A percentile compares a stretch with the other conserved stretches of the same genome.
Evolutionary conservation across 1,140 invertebrate genomes (phyloP).

Genomic region (Himalopsyche phryganea): DNA sequence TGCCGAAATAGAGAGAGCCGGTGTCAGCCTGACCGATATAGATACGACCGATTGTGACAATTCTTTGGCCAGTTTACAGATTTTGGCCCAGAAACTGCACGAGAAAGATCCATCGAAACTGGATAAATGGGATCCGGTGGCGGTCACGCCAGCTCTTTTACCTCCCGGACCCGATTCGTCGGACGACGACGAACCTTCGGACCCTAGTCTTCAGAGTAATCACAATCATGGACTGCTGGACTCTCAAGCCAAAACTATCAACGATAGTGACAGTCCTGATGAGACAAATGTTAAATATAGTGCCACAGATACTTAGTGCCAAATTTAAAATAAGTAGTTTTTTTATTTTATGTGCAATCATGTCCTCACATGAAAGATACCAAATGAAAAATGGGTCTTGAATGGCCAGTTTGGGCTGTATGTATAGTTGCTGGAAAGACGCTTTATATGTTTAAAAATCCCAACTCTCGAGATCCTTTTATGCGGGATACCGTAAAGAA

Average conservation of each 20-base stretch:
- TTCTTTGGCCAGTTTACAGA: slow-evolving; percentile 78
- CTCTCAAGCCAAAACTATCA: slow-evolving; percentile 45
- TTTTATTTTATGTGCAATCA: slow-evolving; percentile 32
- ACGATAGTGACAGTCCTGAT: slow-evolving; percentile 45
- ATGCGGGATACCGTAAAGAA: neutral
- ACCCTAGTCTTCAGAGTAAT: slow-evolving; percentile 36
- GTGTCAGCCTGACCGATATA: slow-evolving; percentile 87
- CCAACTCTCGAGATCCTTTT: neutral
- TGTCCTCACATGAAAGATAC: slow-evolving; percentile 19
- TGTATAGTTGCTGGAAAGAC: neutral
- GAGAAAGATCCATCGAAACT: slow-evolving; percentile 77
- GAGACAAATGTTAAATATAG: slow-evolving; percentile 51
- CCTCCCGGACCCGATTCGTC: slow-evolving; percentile 42
- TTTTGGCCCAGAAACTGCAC: slow-evolving; percentile 76
- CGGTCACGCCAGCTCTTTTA: slow-evolving; percentile 31
- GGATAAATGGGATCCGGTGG: slow-evolving; percentile 56
- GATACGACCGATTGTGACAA: slow-evolving; percentile 92
- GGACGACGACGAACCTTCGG: slow-evolving; percentile 45
- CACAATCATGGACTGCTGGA: slow-evolving; percentile 37
- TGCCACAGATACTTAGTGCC: slow-evolving; percentile 58
- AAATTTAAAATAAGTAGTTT: slow-evolving; percentile 45
- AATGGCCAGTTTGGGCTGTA: too few species aligned
- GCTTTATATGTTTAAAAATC: neutral
- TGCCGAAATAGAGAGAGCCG: slow-evolving; percentile 88
- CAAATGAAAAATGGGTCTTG: neutral